Evolutionary conservation across 1,140 invertebrate genomes (phyloP), one percentile per base, ranked within the genome.

Genomic region (Polypedilum pembai): DNA sequence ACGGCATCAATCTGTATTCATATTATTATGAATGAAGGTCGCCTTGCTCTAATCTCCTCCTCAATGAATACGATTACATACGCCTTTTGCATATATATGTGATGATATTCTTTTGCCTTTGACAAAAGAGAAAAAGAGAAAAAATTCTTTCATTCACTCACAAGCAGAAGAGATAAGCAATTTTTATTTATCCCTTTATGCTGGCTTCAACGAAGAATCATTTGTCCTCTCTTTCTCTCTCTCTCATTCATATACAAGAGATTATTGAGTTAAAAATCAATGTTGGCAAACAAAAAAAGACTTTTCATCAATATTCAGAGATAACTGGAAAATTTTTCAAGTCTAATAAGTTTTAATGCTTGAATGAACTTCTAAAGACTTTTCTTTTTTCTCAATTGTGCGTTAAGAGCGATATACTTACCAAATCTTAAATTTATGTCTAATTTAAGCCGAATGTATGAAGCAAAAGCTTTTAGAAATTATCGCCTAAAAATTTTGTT

Each of bases 51-150:
- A 56, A 56, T 56, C 24, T 33, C 24, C 24, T 33, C 45, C 45
- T 56, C 45, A 56, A 3, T 56, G 45, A 56, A 56, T 56, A 56
- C 12, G 45, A 56, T 56, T 56, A 56, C 15, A 56, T 56, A 56
- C 45, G 45, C 45, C 12, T 56, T 56, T 56, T 56, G 45, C 45
- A 56, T 56, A 56, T 56, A 56, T 56, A 56, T 56, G 15, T 56
- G 45, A 56, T 56, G 45, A 56, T 15, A 15, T 12, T 56, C 3
- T 56, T 56, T 12, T 56, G n/a, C 45, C n/a, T n/a, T 56, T 56
- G 12, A 56, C 4, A 12, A 56, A n/a, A 56, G 5, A 33, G 24
- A 33, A 56, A 56, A 56, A n/a, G 45, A 56, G n/a, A n/a, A n/a
- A n/a, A n/a, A 56, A n/a, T 56, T 56, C n/a, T 12, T 33, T 33